Percentiles rank a stretch among this genome's conserved stretches.
Evolutionary conservation across 2,113 vertebrate genomes (phyloP).

Genomic region (Potamarius usumacintae): DNA sequence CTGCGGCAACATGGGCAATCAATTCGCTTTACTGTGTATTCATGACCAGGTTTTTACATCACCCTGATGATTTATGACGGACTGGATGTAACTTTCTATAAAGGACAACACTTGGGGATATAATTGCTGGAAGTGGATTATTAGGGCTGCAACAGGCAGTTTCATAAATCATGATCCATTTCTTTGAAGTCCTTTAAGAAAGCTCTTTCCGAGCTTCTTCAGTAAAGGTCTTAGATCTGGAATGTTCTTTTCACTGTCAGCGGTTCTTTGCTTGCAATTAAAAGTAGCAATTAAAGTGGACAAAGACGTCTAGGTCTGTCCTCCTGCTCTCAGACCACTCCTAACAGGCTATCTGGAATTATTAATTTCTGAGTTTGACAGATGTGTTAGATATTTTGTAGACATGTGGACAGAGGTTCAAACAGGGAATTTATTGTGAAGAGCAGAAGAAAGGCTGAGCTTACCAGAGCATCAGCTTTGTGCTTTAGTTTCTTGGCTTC

Average conservation of each 20-base stretch:
- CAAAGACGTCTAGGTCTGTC: background rate
- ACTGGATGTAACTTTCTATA: slow-evolving; percentile 55
- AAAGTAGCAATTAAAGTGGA: slow-evolving; percentile 69
- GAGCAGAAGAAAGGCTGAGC: slow-evolving; percentile 61
- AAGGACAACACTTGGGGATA: slow-evolving; percentile 50
- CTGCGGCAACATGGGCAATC: slow-evolving; percentile 51
- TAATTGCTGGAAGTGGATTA: slow-evolving; percentile 59
- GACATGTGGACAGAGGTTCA: background rate
- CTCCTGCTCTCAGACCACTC: background rate
- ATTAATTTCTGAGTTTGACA: background rate
- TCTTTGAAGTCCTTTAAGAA: slow-evolving; percentile 40
- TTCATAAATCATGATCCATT: slow-evolving; percentile 50
- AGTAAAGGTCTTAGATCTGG: slow-evolving; percentile 30
- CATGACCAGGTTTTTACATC: slow-evolving; percentile 49
- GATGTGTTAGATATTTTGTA: background rate
- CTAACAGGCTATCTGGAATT: background rate
- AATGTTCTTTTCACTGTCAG: slow-evolving; percentile 37
- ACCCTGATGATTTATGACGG: slow-evolving; percentile 48
- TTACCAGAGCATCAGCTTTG: slow-evolving; percentile 90
- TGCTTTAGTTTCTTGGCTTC: slow-evolving; percentile 93
- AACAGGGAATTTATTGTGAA: background rate
- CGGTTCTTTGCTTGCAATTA: slow-evolving; percentile 35
- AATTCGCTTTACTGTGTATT: slow-evolving; percentile 56
- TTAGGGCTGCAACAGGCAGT: slow-evolving; percentile 47
- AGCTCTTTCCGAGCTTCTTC: slow-evolving; percentile 30